phyloP scores from a whole-genome alignment of 2,888 invertebrate species.

The Drosophila putrida region DNA sequence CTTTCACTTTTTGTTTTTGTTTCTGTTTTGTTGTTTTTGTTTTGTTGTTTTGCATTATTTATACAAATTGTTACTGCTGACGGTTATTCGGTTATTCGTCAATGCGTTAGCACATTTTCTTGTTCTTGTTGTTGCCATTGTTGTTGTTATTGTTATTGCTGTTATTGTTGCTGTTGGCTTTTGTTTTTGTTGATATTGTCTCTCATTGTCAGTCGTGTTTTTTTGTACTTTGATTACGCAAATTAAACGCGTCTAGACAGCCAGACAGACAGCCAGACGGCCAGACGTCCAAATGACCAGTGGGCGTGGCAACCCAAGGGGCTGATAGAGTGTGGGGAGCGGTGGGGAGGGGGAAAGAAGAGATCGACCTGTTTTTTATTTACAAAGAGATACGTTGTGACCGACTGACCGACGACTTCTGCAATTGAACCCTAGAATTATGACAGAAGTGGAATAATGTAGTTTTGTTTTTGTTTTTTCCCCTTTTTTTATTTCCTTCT shows the following conservation, averaged over 20 bases:
- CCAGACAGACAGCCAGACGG: slow-evolving; percentile 71
- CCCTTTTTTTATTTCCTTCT: neutral
- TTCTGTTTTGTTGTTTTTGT: slow-evolving; percentile 34
- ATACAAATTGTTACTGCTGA: slow-evolving; percentile 64
- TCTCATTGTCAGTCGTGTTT: slow-evolving; percentile 63
- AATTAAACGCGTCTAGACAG: slow-evolving; percentile 78
- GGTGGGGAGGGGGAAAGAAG: neutral
- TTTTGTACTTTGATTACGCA: slow-evolving; percentile 78
- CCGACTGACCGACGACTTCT: slow-evolving; percentile 61
- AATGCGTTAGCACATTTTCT: slow-evolving; percentile 51
- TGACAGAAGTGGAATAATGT: slow-evolving; percentile 36
- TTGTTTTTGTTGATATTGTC: slow-evolving; percentile 54
- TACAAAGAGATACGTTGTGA: slow-evolving; percentile 39
- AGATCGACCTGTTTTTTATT: slow-evolving; percentile 13
- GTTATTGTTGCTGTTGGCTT: slow-evolving; percentile 18
- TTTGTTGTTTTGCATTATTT: slow-evolving; percentile 64
- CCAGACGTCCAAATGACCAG: slow-evolving; percentile 54
- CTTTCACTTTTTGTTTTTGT: slow-evolving; percentile 10
- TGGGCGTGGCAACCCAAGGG: slow-evolving; percentile 22
- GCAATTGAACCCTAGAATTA: slow-evolving; percentile 59
- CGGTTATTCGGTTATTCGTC: slow-evolving; percentile 51
- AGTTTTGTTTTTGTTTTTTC: neutral
- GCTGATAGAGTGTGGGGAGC: neutral
- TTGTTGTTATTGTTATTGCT: slow-evolving; percentile 29
- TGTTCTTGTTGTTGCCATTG: slow-evolving; percentile 8